Base-by-base conservation (phyloP, 2,797 vertebrate species). In the Semotilus atromaculatus region DNA sequence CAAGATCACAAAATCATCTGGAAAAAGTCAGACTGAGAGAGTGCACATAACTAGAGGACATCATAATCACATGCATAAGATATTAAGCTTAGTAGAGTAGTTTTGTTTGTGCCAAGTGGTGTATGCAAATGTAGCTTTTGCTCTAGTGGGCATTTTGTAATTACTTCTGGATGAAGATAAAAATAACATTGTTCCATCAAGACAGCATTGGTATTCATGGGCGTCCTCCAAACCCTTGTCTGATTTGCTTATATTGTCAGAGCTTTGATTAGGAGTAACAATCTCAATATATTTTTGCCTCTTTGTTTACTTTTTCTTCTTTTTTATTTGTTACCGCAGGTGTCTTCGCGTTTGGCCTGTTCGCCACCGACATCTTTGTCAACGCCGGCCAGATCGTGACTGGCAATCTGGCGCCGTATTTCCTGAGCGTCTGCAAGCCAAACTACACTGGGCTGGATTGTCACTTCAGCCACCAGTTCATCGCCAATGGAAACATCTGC, bases 351-450 rank as follows among this genome's bases (percentile, higher is more conserved):
- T 99, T 99, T 87, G 98, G 98, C 85, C 96, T 99, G 92, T 99
- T 99, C 92, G 97, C 97, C 88, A 99, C 98, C 4, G 97, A 99
- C 93, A 99, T 99, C 95, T 99, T 99, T 89, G 97, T 99, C 90
- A 99, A 99, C 0, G 97, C 97, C 0, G 97, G 98, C 85, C 98
- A 99, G 94, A 96, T 99, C 85, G 98, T 99, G 91, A 99, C 97
- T 0, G 98, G 98, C 13, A 97, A 97, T 89, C 95, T 99, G 80
- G 95, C 98, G 2, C 98, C 98, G 0, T 99, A 98, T 94, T 99
- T 99, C 93, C 94, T 99, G 91, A 98, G 96, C 0, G 97, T 99
- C 60, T 99, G 98, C 91, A 98, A 99, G 89, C 97, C 98, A 45
- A 99, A 99, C 94, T 99, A 99, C 92, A 99, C 97, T 1, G 96